These are phyloP conservation scores for Drosophila nigricruria DNA, from an alignment of 2,888 invertebrate species.

Conservation along the genomic window DNA sequence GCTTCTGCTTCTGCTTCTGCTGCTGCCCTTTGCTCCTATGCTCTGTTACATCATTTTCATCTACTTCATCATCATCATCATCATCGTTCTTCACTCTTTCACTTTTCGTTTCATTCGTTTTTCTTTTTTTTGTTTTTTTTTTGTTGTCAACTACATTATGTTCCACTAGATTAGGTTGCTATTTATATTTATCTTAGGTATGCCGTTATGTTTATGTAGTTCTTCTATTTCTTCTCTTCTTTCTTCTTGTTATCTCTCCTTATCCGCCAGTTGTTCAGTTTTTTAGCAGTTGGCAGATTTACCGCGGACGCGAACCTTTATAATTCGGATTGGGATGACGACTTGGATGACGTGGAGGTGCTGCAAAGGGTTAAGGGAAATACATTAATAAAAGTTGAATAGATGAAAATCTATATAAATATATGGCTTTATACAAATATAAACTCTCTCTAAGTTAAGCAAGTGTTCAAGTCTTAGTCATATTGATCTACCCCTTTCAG, in stretches of 20 bases:
- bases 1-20: conserved; percentile 22
- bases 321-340: conserved; percentile 85
- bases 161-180: conserved; percentile 78
- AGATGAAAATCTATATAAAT: background rate
- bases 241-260: conserved; percentile 32
- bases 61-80: conserved; percentile 15
- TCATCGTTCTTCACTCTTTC: conserved; percentile 22
- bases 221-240: conserved; percentile 48
- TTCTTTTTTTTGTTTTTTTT: conserved; percentile 16
- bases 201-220: conserved; percentile 77
- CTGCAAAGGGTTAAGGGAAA: conserved; percentile 47
- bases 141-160: conserved; percentile 77
- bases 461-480: background rate
- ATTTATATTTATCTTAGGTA: conserved; percentile 81
- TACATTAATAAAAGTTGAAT: background rate
- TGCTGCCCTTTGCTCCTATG: conserved; percentile 54
- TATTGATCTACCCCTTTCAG: background rate
- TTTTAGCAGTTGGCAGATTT: conserved; percentile 34
- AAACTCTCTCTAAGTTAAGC: background rate
- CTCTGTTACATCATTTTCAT: conserved; percentile 36
- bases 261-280: conserved; percentile 22
- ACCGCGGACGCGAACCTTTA: conserved; percentile 84
- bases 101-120: conserved; percentile 12
- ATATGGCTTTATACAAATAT: background rate
- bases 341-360: conserved; percentile 84